These are phyloP conservation scores for Drosophila incognita DNA, from an alignment of 2,888 invertebrate species.

Conservation along the genomic window DNA sequence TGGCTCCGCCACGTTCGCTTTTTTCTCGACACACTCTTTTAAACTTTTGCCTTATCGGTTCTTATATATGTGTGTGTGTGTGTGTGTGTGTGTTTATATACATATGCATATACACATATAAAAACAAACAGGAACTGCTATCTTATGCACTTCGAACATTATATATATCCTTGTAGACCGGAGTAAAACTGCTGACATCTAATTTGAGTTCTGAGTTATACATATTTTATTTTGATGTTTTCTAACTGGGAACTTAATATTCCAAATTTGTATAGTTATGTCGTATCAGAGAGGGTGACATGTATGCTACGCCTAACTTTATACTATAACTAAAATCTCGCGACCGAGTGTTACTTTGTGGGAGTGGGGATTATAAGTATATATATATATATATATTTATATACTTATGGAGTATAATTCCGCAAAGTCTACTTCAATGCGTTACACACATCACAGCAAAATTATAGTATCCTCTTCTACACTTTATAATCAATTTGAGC, in stretches of 20 bases:
- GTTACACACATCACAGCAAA: neutral
- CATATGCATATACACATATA: constrained; percentile 11
- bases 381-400: neutral
- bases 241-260: neutral
- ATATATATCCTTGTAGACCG: neutral
- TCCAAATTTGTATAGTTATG: neutral
- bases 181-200: neutral
- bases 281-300: neutral
- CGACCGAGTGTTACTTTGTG: neutral
- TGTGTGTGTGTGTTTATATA: constrained; percentile 4
- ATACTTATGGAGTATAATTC: neutral
- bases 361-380: neutral
- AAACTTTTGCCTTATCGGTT: constrained; percentile 75
- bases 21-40: constrained; percentile 52
- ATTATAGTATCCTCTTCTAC: neutral
- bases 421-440: neutral
- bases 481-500: constrained; percentile 9
- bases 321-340: neutral
- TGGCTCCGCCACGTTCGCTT: constrained; percentile 2
- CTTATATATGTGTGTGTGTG: constrained; percentile 8
- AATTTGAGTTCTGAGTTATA: neutral
- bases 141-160: neutral
- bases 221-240: neutral
- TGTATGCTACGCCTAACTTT: neutral
- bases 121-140: neutral